These are phyloP conservation scores for Borostomias antarcticus DNA, from an alignment of 2,797 vertebrate species.

Conservation along the genomic window DNA sequence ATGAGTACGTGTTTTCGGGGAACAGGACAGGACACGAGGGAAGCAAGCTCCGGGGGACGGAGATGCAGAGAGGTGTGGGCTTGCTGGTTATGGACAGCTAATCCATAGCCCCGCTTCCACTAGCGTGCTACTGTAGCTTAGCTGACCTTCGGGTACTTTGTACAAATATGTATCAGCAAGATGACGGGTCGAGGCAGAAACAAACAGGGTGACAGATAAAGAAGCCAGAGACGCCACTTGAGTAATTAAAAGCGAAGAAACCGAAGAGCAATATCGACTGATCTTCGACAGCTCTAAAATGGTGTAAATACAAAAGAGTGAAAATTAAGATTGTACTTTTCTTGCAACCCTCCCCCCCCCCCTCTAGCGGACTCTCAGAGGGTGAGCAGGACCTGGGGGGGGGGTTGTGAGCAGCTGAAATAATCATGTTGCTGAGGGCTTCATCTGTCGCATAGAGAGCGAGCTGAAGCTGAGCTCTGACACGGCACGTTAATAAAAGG, in stretches of 20 bases:
- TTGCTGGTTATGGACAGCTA: conserved; percentile 24
- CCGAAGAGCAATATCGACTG: not conserved
- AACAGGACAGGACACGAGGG: conserved; percentile 24
- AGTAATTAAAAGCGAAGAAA: not conserved
- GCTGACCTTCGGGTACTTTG: not conserved
- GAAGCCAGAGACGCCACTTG: too few relatives aligned
- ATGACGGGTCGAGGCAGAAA: not conserved
- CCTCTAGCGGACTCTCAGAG: not conserved
- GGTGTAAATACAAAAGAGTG: not conserved
- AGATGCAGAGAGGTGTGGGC: conserved; percentile 23
- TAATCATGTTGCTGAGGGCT: conserved; percentile 14
- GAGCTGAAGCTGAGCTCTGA: conserved; percentile 12
- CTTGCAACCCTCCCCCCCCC: too few relatives aligned
- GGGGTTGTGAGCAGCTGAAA: conserved; percentile 17
- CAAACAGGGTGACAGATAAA: not conserved
- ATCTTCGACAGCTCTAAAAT: not conserved
- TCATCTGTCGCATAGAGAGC: conserved; percentile 25
- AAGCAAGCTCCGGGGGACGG: conserved; percentile 25
- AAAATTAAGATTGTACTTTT: too few relatives aligned
- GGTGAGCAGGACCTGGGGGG: conserved; percentile 1
- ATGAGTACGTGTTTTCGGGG: conserved; percentile 38
- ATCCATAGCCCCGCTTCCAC: conserved; percentile 14
- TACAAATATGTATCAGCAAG: not conserved
- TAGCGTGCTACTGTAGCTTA: not conserved
- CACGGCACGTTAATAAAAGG: conserved; percentile 27